Evolutionary conservation across 2,113 vertebrate species (phyloP).

Genomic region (Trematomus loennbergii): DNA sequence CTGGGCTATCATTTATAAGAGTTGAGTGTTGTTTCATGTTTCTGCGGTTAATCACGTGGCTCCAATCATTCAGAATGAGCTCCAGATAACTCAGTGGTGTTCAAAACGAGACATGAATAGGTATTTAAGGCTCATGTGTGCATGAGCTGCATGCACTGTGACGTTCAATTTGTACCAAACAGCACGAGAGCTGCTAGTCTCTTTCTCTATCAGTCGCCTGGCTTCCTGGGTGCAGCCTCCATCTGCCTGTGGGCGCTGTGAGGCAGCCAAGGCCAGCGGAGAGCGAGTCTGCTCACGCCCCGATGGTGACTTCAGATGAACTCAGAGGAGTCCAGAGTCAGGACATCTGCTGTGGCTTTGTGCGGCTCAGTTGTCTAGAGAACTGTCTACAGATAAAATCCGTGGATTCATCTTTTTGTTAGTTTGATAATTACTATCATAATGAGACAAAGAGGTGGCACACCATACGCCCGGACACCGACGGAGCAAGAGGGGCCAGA

Average conservation of each 20-base stretch:
- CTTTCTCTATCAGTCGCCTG: conserved; percentile 5
- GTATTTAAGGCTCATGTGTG: background rate
- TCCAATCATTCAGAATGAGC: background rate
- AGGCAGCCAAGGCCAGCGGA: conserved; percentile 36
- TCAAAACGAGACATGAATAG: background rate
- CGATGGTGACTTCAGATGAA: conserved; percentile 38
- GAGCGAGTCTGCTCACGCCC: conserved; percentile 38
- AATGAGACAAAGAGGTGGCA: background rate
- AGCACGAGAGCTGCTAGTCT: conserved; percentile 4
- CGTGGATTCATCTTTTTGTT: background rate
- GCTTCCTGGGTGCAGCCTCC: conserved; percentile 36
- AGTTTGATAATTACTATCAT: background rate
- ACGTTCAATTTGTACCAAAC: conserved; percentile 2
- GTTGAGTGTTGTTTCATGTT: conserved; percentile 47
- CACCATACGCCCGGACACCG: background rate
- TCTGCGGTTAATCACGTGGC: conserved; percentile 1
- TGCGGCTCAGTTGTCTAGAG: conserved; percentile 33
- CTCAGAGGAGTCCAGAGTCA: conserved; percentile 24
- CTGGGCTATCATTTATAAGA: conserved; percentile 41
- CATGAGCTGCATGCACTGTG: background rate
- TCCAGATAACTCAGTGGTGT: background rate
- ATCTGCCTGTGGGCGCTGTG: conserved; percentile 31
- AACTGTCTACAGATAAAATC: background rate
- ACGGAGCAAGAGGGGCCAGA: background rate
- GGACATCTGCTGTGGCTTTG: conserved; percentile 56